Percentiles rank a stretch among this genome's conserved stretches.
phyloP scores from a whole-genome alignment of 2,888 invertebrate genomes.

The Limnephilus auricula region DNA sequence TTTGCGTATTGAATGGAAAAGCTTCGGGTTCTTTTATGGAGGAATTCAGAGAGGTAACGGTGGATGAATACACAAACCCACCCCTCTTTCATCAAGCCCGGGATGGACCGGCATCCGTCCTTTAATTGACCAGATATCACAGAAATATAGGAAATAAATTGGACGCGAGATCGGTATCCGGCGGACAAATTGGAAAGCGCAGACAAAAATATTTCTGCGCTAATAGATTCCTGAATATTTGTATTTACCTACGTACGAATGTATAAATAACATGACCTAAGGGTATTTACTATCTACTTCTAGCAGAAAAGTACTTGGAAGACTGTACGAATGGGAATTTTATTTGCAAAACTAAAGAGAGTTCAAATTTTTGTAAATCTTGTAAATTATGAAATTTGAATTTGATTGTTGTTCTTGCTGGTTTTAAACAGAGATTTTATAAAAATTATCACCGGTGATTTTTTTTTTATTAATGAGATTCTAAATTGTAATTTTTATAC shows the following conservation, averaged over 20 bases:
- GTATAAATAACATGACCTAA: not conserved
- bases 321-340: not conserved
- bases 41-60: conserved; percentile 32
- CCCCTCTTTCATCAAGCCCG: conserved; percentile 32
- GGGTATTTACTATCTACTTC: not conserved
- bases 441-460: no score
- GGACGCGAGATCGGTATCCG: conserved; percentile 34
- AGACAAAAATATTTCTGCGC: conserved; percentile 27
- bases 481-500: no score
- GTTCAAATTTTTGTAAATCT: not conserved
- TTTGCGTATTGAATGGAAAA: conserved; percentile 61
- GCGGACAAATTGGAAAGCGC: conserved; percentile 24
- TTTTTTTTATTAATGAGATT: no score
- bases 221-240: conserved; percentile 5
- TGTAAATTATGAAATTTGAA: not conserved
- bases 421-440: no score
- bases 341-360: not conserved
- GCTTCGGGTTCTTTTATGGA: conserved; percentile 55
- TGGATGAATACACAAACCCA: conserved; percentile 50
- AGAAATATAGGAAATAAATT: conserved; percentile 58
- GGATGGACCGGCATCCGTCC: conserved; percentile 43
- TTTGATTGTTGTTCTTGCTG: not conserved
- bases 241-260: not conserved
- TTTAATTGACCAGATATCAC: conserved; percentile 56
- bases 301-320: not conserved